Base-by-base conservation (phyloP, 2,888 invertebrate genomes). In the Eustalomyia histrio region DNA sequence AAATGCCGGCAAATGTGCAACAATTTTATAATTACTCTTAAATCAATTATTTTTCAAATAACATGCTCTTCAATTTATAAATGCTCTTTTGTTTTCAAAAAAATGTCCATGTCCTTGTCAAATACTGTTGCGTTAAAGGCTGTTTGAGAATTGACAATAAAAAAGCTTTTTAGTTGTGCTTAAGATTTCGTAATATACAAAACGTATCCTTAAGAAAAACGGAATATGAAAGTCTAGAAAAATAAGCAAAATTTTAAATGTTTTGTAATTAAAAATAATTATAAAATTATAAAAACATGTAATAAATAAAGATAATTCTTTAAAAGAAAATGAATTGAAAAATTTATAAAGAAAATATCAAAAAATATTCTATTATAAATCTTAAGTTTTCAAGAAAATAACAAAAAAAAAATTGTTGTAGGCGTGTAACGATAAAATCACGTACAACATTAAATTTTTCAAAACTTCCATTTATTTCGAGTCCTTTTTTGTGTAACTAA, bases 1-100 rank as follows among this genome's bases (percentile, higher is more conserved):
- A 71, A 81, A 78, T 33, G 81, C 81, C 81, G 81, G 81, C 43
- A 81, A 81, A 67, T 71, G 60, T 81, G 81, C 81, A 81, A 81
- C 78, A 78, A 81, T 81, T 81, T 33, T 14, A 18, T 3, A 9
- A 24, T 18, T 24, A 1, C 16, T 16, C 24, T 50, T 50, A 29
- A 17, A 8, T 10, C 24, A 47, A 21, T 18, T n/a, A n/a, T n/a
- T 43, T 43, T 17, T 17, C 16, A 43, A 39, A 39, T 17, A 21
- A 14, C 0, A 21, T 21, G 1, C 74, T 75, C 79, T 81, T 81
- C n/a, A 58, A 60, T 17, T 21, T 8, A 35, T 24, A 60, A n/a
- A 33, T 57, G 17, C 58, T 55, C 55, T 58, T 57, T 53, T 52
- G 7, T 17, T 12, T 17, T 43, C 3, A 1, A 1, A 43, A 18